A percentile compares a stretch with the other conserved stretches of the same genome.
Evolutionary conservation across 2,113 vertebrate species (phyloP).

Genomic region (Lophura nycthemera): DNA sequence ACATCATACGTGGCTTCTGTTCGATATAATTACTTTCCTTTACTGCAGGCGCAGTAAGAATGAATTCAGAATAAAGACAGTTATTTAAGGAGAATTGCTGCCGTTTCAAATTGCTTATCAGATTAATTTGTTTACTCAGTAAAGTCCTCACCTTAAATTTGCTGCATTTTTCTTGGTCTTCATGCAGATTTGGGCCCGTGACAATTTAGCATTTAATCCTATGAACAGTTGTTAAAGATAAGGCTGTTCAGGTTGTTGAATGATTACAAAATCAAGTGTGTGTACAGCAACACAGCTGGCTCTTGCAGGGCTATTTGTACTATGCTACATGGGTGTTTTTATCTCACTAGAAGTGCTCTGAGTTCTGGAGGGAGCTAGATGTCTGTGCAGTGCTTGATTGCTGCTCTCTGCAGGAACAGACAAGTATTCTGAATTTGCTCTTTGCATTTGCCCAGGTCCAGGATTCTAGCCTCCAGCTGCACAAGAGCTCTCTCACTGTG

Average conservation of each 20-base stretch:
- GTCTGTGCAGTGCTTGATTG: not conserved
- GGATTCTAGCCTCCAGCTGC: not conserved
- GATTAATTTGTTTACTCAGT: not conserved
- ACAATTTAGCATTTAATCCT: not conserved
- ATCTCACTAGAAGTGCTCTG: not conserved
- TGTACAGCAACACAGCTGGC: not conserved
- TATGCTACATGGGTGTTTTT: accelerated
- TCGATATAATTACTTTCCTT: conserved; percentile 39
- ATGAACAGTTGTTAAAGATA: not conserved
- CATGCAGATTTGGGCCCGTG: not conserved
- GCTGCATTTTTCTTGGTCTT: not conserved
- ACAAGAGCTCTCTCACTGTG: not conserved
- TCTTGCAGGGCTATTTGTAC: not conserved
- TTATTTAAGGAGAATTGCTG: conserved; percentile 16
- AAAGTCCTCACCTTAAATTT: not conserved
- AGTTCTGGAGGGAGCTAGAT: not conserved
- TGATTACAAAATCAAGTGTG: not conserved
- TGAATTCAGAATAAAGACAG: conserved; percentile 2
- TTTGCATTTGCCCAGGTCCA: accelerated
- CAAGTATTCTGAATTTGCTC: not conserved
- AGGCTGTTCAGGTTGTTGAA: not conserved
- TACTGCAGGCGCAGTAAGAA: conserved; percentile 3
- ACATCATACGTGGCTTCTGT: conserved; percentile 6
- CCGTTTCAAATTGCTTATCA: not conserved
- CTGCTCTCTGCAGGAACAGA: not conserved